Evolutionary conservation across 2,888 invertebrate genomes (phyloP).

Genomic region (Lasiommata megera): DNA sequence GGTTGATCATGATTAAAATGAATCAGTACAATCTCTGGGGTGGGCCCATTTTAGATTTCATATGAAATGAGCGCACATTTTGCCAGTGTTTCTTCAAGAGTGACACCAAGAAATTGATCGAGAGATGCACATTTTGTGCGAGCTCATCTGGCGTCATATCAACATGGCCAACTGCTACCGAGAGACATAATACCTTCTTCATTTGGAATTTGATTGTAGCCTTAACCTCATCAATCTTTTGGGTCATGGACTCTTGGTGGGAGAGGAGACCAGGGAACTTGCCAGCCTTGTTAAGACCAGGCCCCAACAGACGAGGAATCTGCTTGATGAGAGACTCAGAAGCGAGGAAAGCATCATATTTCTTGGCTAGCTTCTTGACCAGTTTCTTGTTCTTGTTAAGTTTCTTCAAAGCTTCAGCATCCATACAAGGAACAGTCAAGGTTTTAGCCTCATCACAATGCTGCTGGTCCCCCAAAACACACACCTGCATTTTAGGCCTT

Average conservation of each 20-base stretch:
- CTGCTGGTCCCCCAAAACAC: conserved; percentile 98
- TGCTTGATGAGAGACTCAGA: conserved; percentile 99
- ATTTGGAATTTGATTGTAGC: conserved; percentile 99
- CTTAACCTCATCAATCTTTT: conserved; percentile 98
- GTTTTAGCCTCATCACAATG: conserved; percentile 99
- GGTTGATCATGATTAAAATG: no score
- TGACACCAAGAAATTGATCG: conserved; percentile 98
- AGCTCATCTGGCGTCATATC: conserved; percentile 97
- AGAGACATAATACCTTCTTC: conserved; percentile 99
- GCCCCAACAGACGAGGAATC: conserved; percentile 98
- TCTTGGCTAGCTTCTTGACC: conserved; percentile 98
- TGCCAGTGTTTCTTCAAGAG: no score
- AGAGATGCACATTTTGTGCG: conserved; percentile 97
- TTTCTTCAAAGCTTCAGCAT: conserved; percentile 98
- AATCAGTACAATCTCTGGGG: no score
- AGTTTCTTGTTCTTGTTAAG: conserved; percentile 99
- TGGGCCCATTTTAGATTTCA: no score
- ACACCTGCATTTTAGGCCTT: conserved; percentile 98
- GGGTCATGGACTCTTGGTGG: conserved; percentile 97
- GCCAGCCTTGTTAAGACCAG: conserved; percentile 99
- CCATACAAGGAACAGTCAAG: conserved; percentile 96
- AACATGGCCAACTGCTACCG: conserved; percentile 98
- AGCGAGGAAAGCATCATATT: conserved; percentile 99
- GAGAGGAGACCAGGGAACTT: conserved; percentile 99
- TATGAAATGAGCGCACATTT: no score